Base-by-base conservation (phyloP, 2,888 invertebrate genomes). In the Ischnura elegans region DNA sequence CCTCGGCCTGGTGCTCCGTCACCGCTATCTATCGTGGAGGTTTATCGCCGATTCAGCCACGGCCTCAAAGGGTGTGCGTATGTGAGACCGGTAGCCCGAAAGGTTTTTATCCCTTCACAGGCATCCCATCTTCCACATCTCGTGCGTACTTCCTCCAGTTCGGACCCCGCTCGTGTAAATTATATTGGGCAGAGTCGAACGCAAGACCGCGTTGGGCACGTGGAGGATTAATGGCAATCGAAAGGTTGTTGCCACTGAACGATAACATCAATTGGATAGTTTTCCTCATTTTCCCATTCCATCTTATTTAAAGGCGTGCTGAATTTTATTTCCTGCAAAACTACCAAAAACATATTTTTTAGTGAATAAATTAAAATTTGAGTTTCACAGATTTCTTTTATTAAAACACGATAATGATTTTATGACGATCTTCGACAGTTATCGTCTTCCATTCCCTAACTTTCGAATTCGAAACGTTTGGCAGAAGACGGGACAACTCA, bases 21-120 rank as follows among this genome's bases (percentile, higher is more conserved):
- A 36, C 76, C 76, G 76, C 76, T 76, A 76, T 76, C 76, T 36
- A 76, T 76, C 76, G 76, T 36, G 36, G 36, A 36, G 36, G 29
- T 76, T 76, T 76, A 76, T 76, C 76, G n/a, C 76, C 76, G 16
- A 76, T 76, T 76, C 76, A 76, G 76, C 10, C 76, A 76, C 36
- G 76, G 16, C 10, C 76, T 13, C 36, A 76, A 36, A 8, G 76
- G 36, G 25, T 21, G 4, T 36, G 76, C 8, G 61, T n/a, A 61
- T n/a, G 61, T 25, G 61, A 36, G 25, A n/a, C 19, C 0, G 76
- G 76, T 36, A 36, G 76, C 36, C 36, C 29, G 16, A 66, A 36
- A 13, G 76, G 76, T 8, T 76, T 36, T 76, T 36, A 76, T 76
- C 76, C 76, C 36, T 25, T 13, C 29, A 13, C 36, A 13, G 10